Base-by-base conservation (phyloP, 2,888 invertebrate genomes). In the Drosophila peninsularis region DNA sequence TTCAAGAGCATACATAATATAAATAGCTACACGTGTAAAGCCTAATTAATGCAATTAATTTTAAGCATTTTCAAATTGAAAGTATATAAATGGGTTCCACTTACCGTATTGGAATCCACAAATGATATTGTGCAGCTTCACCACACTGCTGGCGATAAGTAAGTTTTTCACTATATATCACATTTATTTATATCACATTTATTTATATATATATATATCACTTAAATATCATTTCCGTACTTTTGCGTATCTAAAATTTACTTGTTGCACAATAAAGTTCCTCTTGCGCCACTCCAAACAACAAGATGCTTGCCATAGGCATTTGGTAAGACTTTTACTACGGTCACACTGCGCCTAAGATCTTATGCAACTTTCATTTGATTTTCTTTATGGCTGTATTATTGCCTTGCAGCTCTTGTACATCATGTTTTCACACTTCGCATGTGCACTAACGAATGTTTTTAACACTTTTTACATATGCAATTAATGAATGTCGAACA, bases 401-500 rank as follows among this genome's bases (percentile, higher is more conserved):
- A 45, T 56, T 36, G 56, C 44, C 17, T 24, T 34, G 44, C n/a
- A 41, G 19, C 27, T 7, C 27, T 24, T 7, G 41, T 19, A 54
- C 54, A 41, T 30, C 30, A 54, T 54, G 54, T 41, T 41, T 41
- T 52, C 52, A 37, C 37, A 41, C 54, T 54, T 41, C 41, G 13
- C 34, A 17, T 44, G n/a, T 17, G 55, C 44, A 56, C 13, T 44
- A 54, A 54, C 42, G 21, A 24, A 54, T 54, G 54, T 54, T 54
- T 41, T 54, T 56, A 45, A 32, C 54, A 44, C 55, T 56, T 24
- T 44, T 36, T 62, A 39, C 13, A 55, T 45, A 39, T 55, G n/a
- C 30, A 14, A 55, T 69, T 52, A 70, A 41, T 69, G 62, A 37
- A 36, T 49, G 47, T 49, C 44, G 39, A 44, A 65, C 58, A 58